These are phyloP conservation scores for Hylyphantes graminicola DNA, from an alignment of 1,140 invertebrate genomes.

Conservation along the genomic window DNA sequence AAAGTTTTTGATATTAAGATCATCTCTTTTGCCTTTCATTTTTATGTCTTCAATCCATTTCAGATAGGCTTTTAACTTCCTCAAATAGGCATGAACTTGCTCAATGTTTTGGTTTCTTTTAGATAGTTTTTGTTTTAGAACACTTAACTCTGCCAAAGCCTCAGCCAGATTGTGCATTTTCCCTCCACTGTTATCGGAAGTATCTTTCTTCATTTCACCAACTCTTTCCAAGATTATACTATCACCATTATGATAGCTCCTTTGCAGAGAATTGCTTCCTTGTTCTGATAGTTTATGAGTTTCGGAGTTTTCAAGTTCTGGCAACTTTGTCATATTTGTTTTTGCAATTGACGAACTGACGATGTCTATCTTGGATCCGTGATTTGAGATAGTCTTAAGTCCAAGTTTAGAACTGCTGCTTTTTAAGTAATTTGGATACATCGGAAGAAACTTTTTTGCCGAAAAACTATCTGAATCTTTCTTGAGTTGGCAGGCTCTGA, in stretches of 20 bases:
- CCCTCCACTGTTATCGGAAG: too few species aligned
- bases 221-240: too few species aligned
- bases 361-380: too few species aligned
- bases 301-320: too few species aligned
- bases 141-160: neutral
- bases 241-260: too few species aligned
- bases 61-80: slow-evolving; percentile 6
- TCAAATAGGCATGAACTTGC: neutral
- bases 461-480: neutral
- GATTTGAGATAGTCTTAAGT: neutral
- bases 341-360: too few species aligned
- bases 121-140: neutral
- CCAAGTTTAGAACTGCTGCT: slow-evolving; percentile 1
- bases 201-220: too few species aligned
- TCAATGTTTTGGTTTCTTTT: neutral
- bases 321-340: too few species aligned
- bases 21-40: neutral
- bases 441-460: neutral
- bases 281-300: too few species aligned
- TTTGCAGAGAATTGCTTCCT: too few species aligned
- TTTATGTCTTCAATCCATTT: neutral
- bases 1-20: neutral
- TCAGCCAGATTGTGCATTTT: too few species aligned
- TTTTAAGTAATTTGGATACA: slow-evolving; percentile 34
- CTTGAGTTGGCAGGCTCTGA: slow-evolving; percentile 66